Percentiles rank a stretch among this genome's conserved stretches.
Conservation (phyloP, 1,140 invertebrate species). For the Drosophila sproati region DNA sequence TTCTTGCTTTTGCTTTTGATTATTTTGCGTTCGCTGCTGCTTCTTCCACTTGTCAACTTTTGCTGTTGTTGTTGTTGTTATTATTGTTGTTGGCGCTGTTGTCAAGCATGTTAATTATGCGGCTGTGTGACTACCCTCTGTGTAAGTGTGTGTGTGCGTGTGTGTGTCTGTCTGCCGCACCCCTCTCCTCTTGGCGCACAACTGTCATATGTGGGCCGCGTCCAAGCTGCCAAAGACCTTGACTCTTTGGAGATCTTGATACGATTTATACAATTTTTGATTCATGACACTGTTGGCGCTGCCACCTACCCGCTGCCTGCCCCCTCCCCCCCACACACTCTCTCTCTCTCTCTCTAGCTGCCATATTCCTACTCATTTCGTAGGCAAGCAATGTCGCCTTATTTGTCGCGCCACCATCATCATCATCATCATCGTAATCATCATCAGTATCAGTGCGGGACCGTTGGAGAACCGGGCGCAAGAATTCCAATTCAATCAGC, state of each 20-base stretch:
- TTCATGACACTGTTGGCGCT: constrained; percentile 64
- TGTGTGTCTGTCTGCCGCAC: constrained; percentile 12
- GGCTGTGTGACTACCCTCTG: constrained; percentile 40
- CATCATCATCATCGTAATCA: neutral
- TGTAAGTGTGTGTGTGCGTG: neutral
- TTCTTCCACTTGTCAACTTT: neutral
- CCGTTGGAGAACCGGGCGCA: constrained; percentile 6
- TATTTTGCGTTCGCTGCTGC: constrained; percentile 22
- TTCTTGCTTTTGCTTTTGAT: constrained; percentile 2
- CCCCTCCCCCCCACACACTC: too few species aligned
- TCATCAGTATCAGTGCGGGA: too few species aligned
- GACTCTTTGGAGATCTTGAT: constrained; percentile 77
- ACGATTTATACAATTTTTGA: constrained; percentile 80
- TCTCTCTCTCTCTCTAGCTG: constrained; percentile 5
- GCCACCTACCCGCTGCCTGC: neutral
- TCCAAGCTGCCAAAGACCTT: constrained; percentile 68
- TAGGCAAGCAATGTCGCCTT: constrained; percentile 73
- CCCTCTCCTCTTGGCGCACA: neutral
- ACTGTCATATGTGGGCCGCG: constrained; percentile 69
- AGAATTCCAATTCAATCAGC: constrained; percentile 77
- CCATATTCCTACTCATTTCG: constrained; percentile 58
- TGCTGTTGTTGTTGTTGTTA: constrained; percentile 32
- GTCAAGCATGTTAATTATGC: constrained; percentile 79
- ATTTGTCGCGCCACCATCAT: constrained; percentile 49
- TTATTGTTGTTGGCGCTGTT: constrained; percentile 67